phyloP scores from a whole-genome alignment of 2,797 vertebrate species.

The Sparus aurata region DNA sequence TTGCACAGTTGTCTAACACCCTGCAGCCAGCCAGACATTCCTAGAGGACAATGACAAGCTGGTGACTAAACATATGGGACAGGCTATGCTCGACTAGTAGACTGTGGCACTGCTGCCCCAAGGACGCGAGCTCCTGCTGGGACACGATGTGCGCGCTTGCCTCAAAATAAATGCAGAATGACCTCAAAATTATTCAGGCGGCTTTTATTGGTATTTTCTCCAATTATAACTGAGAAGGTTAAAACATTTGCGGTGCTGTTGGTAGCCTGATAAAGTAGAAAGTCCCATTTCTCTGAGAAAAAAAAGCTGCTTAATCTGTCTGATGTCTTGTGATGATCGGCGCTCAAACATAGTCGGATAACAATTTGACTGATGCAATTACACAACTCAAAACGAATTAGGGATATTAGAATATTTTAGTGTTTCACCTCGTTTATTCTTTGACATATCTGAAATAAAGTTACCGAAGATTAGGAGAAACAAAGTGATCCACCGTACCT shows the following conservation, averaged over 20 bases:
- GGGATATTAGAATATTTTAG: too few relatives aligned
- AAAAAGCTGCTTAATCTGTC: background rate
- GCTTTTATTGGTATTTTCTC: slow-evolving; percentile 6
- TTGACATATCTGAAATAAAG: background rate
- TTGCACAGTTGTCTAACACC: slow-evolving; percentile 15
- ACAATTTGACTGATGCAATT: background rate
- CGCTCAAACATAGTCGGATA: background rate
- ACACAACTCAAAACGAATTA: too few relatives aligned
- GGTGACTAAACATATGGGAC: slow-evolving; percentile 70
- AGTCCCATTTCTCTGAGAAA: background rate
- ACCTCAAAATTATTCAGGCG: slow-evolving; percentile 45
- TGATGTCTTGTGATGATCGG: background rate
- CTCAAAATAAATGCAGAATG: slow-evolving; percentile 35
- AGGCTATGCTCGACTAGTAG: slow-evolving; percentile 54
- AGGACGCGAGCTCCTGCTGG: slow-evolving; percentile 60
- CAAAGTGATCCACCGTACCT: slow-evolving; percentile 79
- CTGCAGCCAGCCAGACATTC: slow-evolving; percentile 43
- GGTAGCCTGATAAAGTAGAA: background rate
- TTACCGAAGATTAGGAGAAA: background rate
- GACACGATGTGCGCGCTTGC: slow-evolving; percentile 43
- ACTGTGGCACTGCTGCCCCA: slow-evolving; percentile 52
- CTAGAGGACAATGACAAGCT: slow-evolving; percentile 62
- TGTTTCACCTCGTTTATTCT: too few relatives aligned
- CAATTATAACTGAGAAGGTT: slow-evolving; percentile 14
- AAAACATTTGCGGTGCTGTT: background rate